Percentiles rank a stretch among this genome's conserved stretches.
These are phyloP conservation scores for Actinia tenebrosa DNA, from an alignment of 64 coral and sea anemone genomes.

Conservation along the genomic window DNA sequence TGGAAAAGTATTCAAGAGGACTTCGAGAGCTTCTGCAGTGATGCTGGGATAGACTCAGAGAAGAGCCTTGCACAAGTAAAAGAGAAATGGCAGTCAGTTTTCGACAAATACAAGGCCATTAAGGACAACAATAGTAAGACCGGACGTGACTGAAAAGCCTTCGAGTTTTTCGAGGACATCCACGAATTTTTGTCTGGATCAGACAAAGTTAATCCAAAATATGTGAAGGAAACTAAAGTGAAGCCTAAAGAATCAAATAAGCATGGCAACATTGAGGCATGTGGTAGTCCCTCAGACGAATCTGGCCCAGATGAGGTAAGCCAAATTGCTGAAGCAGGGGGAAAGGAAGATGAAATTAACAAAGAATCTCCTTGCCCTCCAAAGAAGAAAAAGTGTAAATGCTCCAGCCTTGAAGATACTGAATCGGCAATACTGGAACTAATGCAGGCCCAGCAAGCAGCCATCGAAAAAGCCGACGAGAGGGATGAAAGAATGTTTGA, in stretches of 20 bases:
- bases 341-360: neutral
- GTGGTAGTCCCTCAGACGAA: neutral
- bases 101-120: slow-evolving; percentile 45
- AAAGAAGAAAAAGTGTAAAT: neutral
- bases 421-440: slow-evolving; percentile 33
- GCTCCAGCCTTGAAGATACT: neutral
- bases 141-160: slow-evolving; percentile 39
- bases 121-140: slow-evolving; percentile 51
- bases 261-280: neutral
- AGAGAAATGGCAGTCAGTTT: slow-evolving; percentile 55
- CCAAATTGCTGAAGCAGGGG: neutral
- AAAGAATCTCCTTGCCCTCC: neutral
- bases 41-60: slow-evolving; percentile 47
- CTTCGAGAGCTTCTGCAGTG: slow-evolving; percentile 7
- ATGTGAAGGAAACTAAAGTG: slow-evolving; percentile 44
- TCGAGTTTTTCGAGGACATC: slow-evolving; percentile 52
- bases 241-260: neutral
- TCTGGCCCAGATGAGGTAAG: neutral
- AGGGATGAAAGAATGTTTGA: slow-evolving; percentile 51
- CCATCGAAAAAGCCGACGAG: slow-evolving; percentile 58
- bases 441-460: slow-evolving; percentile 43
- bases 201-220: slow-evolving; percentile 56
- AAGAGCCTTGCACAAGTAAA: slow-evolving; percentile 56
- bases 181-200: slow-evolving; percentile 46
- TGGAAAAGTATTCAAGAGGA: neutral